These are phyloP conservation scores for Probaryconus sp. DNA, from an alignment of 1,140 invertebrate species.

Conservation along the genomic window DNA sequence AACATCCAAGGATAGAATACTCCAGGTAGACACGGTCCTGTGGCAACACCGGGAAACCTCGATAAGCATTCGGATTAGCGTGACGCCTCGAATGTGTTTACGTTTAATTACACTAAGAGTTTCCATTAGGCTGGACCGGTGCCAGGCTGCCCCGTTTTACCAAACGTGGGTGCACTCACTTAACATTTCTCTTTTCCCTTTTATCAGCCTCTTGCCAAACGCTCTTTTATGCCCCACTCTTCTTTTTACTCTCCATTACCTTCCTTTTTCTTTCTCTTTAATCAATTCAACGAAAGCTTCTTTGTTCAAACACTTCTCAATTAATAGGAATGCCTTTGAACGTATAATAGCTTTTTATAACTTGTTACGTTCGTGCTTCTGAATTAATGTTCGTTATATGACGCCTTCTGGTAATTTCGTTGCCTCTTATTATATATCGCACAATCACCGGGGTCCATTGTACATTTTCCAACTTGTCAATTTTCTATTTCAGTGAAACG, in stretches of 20 bases:
- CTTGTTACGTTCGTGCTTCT: slow-evolving; percentile 33
- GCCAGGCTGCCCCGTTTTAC: slow-evolving; percentile 69
- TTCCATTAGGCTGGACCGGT: slow-evolving; percentile 78
- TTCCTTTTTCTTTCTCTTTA: slow-evolving; percentile 44
- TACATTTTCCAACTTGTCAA: no score
- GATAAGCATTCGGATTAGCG: slow-evolving; percentile 77
- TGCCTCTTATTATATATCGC: no score
- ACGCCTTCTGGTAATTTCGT: no score
- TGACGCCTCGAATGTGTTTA: slow-evolving; percentile 78
- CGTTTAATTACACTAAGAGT: slow-evolving; percentile 79
- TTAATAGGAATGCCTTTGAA: slow-evolving; percentile 49
- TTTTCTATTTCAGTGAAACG: no score
- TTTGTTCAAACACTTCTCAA: slow-evolving; percentile 46
- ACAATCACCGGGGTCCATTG: no score
- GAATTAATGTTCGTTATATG: slow-evolving; percentile 36
- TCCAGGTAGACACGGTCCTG: slow-evolving; percentile 68
- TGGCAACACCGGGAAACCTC: slow-evolving; percentile 72
- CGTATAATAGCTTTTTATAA: slow-evolving; percentile 43
- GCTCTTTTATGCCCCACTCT: slow-evolving; percentile 36
- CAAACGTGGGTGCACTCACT: slow-evolving; percentile 60
- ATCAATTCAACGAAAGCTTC: slow-evolving; percentile 59
- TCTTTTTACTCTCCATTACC: slow-evolving; percentile 41
- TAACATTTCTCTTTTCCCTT: slow-evolving; percentile 60
- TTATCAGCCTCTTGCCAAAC: slow-evolving; percentile 57
- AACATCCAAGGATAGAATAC: slow-evolving; percentile 63